Conservation (phyloP, 2,113 vertebrate genomes). For the Larimichthys polyactis region DNA sequence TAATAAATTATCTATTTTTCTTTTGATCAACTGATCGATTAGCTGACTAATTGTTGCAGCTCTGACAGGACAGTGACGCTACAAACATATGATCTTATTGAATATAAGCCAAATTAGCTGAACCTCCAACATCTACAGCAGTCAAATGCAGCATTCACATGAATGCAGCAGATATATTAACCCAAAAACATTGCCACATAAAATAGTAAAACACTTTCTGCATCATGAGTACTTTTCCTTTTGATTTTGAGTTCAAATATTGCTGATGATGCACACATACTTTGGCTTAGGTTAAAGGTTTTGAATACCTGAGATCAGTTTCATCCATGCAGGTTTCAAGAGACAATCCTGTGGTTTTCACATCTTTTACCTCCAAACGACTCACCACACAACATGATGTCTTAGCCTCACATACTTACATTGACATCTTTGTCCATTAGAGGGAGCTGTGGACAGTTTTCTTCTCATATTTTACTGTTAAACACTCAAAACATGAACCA, state of each 20-base stretch:
- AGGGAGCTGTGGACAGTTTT: constrained; percentile 34
- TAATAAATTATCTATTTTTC: no score
- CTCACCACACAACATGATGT: not conserved
- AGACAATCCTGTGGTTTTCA: not conserved
- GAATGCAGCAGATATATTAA: not conserved
- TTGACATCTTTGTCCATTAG: constrained; percentile 46
- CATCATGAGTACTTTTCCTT: not conserved
- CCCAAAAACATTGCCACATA: not conserved
- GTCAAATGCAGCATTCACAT: not conserved
- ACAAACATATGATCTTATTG: not conserved
- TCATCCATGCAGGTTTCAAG: not conserved
- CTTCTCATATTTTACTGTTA: not conserved
- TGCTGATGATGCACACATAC: not conserved
- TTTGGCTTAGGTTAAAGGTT: no score
- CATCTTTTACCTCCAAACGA: not conserved
- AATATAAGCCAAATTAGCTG: not conserved
- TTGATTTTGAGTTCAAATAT: not conserved
- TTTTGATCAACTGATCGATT: no score
- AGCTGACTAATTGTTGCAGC: no score
- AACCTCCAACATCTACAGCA: not conserved
- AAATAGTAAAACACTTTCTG: not conserved
- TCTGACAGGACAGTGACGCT: not conserved
- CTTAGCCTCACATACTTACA: not conserved
- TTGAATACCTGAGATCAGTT: not conserved
- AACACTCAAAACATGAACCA: no score